Conservation (phyloP, 2,888 invertebrate species). For the Troilus luridus region DNA sequence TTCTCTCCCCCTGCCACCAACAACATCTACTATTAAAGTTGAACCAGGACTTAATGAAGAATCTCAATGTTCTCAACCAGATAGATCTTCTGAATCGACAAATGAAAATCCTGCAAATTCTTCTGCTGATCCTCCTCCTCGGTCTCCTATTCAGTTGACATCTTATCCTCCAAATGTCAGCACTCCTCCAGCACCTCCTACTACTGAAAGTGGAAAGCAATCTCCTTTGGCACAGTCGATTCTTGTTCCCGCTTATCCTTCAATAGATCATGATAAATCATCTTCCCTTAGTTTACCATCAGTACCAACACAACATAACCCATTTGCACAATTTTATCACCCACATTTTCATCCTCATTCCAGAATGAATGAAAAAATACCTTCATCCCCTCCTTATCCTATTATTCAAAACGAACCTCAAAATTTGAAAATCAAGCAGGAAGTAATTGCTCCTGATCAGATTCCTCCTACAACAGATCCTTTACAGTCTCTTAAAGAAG, state of each 20-base stretch:
- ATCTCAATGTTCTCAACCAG: slow-evolving; percentile 47
- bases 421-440: slow-evolving; percentile 81
- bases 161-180: slow-evolving; percentile 61
- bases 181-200: slow-evolving; percentile 61
- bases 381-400: slow-evolving; percentile 64
- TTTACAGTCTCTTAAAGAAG: slow-evolving; percentile 83
- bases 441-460: slow-evolving; percentile 69
- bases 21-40: slow-evolving; percentile 65
- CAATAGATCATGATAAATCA: slow-evolving; percentile 65
- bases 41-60: slow-evolving; percentile 64
- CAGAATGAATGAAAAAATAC: slow-evolving; percentile 65
- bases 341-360: slow-evolving; percentile 65
- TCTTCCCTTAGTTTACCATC: slow-evolving; percentile 64
- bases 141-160: slow-evolving; percentile 64
- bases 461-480: slow-evolving; percentile 73
- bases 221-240: slow-evolving; percentile 62
- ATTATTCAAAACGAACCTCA: slow-evolving; percentile 76
- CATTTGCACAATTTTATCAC: slow-evolving; percentile 65
- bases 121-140: background rate
- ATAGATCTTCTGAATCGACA: slow-evolving; percentile 19
- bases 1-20: slow-evolving; percentile 66
- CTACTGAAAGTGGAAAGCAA: slow-evolving; percentile 60
- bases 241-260: slow-evolving; percentile 65
- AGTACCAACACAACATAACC: slow-evolving; percentile 63
- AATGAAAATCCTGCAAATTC: slow-evolving; percentile 4